These are phyloP conservation scores for Schizotus pectinicornis DNA, from an alignment of 2,888 invertebrate species.

Conservation along the genomic window DNA sequence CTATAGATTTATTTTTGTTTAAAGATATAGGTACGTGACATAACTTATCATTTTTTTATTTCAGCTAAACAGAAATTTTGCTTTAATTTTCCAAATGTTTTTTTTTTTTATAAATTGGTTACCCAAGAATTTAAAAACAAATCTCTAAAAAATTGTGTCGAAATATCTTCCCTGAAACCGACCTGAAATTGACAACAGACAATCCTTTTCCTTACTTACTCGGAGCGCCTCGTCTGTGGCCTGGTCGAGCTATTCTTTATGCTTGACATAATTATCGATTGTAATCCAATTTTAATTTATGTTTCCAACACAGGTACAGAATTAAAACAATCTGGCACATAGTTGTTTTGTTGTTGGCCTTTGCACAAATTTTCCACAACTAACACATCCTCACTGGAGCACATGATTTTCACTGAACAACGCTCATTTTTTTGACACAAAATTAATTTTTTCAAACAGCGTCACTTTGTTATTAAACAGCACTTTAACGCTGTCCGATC, in stretches of 20 bases:
- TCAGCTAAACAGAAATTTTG: no score
- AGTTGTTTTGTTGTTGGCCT: constrained; percentile 28
- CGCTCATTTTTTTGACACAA: background rate
- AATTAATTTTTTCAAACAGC: background rate
- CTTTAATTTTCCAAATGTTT: no score
- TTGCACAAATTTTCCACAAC: constrained; percentile 1
- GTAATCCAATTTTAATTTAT: constrained; percentile 45
- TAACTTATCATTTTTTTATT: no score
- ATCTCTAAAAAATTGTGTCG: no score
- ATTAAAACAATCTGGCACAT: constrained; percentile 46
- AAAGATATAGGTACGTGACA: background rate
- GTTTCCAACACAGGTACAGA: constrained; percentile 50
- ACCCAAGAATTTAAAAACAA: constrained; percentile 7
- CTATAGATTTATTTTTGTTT: no score
- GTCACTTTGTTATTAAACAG: background rate
- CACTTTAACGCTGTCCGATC: constrained; percentile 1
- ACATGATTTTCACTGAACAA: constrained; percentile 19
- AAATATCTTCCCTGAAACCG: background rate
- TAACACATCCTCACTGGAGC: constrained; percentile 10
- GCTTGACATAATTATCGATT: constrained; percentile 52
- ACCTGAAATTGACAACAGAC: constrained; percentile 15
- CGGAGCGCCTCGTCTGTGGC: constrained; percentile 57
- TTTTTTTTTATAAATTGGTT: no score
- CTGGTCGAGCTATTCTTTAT: constrained; percentile 55
- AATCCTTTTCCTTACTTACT: constrained; percentile 52